Percentiles rank a stretch among this genome's conserved stretches.
phyloP scores from a whole-genome alignment of 2,797 vertebrate species.

The Scolopax bukidnonensis region DNA sequence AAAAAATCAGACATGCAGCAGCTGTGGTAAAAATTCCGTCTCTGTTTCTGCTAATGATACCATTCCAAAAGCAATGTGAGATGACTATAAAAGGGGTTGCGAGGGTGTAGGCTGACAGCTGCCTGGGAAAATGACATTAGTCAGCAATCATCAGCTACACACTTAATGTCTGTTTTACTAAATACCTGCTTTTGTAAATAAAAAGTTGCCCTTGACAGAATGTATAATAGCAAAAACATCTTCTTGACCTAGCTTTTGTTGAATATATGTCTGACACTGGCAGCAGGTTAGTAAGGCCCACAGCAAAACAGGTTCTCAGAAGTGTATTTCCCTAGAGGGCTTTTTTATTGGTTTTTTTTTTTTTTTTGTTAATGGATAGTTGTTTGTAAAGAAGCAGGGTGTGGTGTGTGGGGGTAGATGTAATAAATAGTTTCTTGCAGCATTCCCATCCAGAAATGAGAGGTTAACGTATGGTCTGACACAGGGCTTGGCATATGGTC shows the following conservation, averaged over 20 bases:
- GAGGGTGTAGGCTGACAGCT: background rate
- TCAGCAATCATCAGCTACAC: background rate
- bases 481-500: background rate
- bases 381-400: constrained; percentile 49
- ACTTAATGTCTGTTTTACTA: background rate
- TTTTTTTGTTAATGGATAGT: constrained; percentile 57
- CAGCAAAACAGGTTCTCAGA: constrained; percentile 42
- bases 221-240: background rate
- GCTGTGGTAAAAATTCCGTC: background rate
- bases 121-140: background rate
- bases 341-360: constrained; percentile 60
- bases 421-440: constrained; percentile 11
- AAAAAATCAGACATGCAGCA: background rate
- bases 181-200: background rate
- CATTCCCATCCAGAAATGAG: constrained; percentile 19
- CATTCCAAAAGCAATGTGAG: background rate
- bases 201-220: background rate
- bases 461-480: background rate
- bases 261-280: background rate
- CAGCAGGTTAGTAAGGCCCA: background rate
- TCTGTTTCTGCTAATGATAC: background rate
- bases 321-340: constrained; percentile 34
- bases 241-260: background rate
- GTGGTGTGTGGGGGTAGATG: constrained; percentile 34
- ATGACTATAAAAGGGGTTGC: background rate